Evolutionary conservation across 1,140 invertebrate genomes (phyloP).

Genomic region (Lordiphosa collinella): DNA sequence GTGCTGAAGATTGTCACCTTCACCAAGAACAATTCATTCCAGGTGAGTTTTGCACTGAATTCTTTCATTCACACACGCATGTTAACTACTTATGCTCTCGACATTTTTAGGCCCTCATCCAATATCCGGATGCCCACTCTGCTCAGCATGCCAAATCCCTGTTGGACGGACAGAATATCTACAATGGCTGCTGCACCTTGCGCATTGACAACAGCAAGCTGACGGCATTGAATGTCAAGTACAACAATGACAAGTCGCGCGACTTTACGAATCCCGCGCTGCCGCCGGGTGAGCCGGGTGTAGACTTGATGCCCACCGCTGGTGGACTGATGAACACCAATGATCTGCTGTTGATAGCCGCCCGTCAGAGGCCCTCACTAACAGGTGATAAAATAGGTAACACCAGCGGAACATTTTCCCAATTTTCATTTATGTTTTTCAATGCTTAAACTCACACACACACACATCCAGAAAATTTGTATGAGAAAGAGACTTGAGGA

Average conservation of each 20-base stretch:
- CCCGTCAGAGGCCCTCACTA: conserved; percentile 83
- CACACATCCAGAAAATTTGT: conserved; percentile 4
- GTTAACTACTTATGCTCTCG: no score
- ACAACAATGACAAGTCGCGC: conserved; percentile 99
- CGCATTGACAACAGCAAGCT: conserved; percentile 99
- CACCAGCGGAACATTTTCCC: conserved; percentile 71
- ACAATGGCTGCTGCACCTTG: conserved; percentile 99
- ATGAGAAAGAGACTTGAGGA: no score
- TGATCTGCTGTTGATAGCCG: conserved; percentile 85
- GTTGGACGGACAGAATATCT: conserved; percentile 98
- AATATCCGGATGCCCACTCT: conserved; percentile 97
- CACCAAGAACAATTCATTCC: conserved; percentile 99
- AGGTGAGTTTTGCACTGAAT: conserved; percentile 35
- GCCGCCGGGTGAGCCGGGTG: conserved; percentile 93
- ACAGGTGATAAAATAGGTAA: conserved; percentile 81
- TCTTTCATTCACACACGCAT: no score
- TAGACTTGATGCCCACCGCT: conserved; percentile 83
- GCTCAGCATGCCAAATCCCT: conserved; percentile 97
- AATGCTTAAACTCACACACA: conserved; percentile 36
- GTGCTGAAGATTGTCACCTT: conserved; percentile 99
- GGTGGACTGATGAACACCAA: conserved; percentile 83
- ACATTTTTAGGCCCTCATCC: conserved; percentile 97
- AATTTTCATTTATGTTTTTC: conserved; percentile 45
- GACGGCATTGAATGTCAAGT: conserved; percentile 98
- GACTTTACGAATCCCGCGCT: conserved; percentile 99